These are phyloP conservation scores for Burhinus bistriatus DNA, from an alignment of 2,113 vertebrate genomes.

Conservation along the genomic window DNA sequence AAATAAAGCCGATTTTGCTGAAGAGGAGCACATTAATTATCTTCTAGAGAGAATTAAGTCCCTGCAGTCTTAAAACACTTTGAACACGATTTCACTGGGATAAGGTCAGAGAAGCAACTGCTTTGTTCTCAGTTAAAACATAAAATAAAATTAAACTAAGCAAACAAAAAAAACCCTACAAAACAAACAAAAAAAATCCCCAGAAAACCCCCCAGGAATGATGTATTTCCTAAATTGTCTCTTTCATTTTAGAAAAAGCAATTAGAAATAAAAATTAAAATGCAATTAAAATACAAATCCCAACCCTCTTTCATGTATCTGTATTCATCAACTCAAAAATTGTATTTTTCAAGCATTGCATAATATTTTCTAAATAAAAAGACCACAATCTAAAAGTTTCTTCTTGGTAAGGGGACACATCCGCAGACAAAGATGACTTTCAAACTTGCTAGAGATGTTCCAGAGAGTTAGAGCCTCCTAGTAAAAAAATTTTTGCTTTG, in stretches of 20 bases:
- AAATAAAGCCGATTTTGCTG: neutral
- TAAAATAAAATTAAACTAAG: neutral
- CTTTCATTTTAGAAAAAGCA: neutral
- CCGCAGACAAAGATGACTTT: neutral
- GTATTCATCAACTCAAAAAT: neutral
- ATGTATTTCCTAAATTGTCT: neutral
- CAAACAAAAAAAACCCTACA: neutral
- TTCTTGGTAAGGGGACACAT: neutral
- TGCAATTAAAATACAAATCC: neutral
- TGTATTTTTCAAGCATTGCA: neutral
- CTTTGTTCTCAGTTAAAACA: constrained; percentile 45
- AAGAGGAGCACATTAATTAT: constrained; percentile 3
- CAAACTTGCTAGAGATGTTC: neutral
- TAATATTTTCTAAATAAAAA: neutral
- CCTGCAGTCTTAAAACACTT: constrained; percentile 25
- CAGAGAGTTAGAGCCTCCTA: neutral
- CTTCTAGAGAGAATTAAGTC: constrained; percentile 16
- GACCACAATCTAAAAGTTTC: neutral
- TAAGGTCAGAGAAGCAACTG: constrained; percentile 9
- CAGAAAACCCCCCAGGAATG: neutral
- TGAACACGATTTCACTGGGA: constrained; percentile 6
- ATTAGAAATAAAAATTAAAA: neutral
- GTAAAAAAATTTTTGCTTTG: neutral
- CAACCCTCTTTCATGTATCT: neutral
- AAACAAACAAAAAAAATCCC: neutral